Base-by-base conservation (phyloP, 2,113 vertebrate genomes). In the Neogale vison region DNA sequence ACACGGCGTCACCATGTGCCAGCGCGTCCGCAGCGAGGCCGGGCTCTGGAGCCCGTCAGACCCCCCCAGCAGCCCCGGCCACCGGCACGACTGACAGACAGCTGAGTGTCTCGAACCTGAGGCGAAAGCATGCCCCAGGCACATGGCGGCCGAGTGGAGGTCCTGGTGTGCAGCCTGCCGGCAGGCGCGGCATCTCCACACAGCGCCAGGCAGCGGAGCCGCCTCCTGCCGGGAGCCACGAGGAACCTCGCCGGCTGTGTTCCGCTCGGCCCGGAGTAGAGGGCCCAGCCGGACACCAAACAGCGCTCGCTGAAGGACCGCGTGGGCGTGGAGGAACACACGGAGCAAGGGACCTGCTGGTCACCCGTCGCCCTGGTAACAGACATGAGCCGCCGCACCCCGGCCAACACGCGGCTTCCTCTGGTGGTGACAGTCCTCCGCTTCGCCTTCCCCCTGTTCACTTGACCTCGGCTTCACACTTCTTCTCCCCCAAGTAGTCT, bases 371-470 rank as follows among this genome's bases (percentile, higher is more conserved):
- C 17, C 8, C 74, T 3, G 26, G 24, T 0, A 10, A 29, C 1
- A 15, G 0, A 47, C 17, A 13, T 0, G 14, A 12, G 47, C 23
- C 4, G 11, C 1, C 0, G 8, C 0, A 21, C 1, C 55, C 47
- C 55, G 20, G 31, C 8, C 9, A 61, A 20, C 3, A 0, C 2
- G 2, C 23, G 5, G 18, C 80, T 8, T 34, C n/a, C 34, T 26
- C 21, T 12, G 31, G 23, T 0, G n/a, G 7, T 1, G n/a, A 10
- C 17, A 55, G 31, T 0, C 17, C 10, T 76, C 21, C 3, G 24
- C 82, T 59, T 36, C 4, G 3, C 74, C 26, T 61, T 23, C 29
- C 84, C 23, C 23, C 63, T 10, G 26, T 31, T 72, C 10, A 63
- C 84, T 45, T 18, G 29, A 4, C 57, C 31, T 5, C 72, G 4